Percentiles rank a stretch among this genome's conserved stretches.
Evolutionary conservation across 2,797 vertebrate genomes (phyloP).

Genomic region (Aldrovandia affinis): DNA sequence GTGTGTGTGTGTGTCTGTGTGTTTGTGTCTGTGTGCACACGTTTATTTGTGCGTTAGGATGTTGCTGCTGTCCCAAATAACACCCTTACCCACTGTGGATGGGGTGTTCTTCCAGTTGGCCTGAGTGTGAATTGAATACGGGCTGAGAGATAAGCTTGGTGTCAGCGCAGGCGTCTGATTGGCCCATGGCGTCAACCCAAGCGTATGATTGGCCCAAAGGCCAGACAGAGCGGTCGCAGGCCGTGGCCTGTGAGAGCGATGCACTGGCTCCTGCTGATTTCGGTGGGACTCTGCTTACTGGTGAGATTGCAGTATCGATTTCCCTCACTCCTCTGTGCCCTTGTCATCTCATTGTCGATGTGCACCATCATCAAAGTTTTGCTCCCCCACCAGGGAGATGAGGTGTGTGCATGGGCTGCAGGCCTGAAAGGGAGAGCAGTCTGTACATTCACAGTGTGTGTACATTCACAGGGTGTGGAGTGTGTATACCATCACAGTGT

Average conservation of each 20-base stretch:
- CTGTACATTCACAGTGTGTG: not conserved
- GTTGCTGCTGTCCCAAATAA: not conserved
- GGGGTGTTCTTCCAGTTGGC: not conserved
- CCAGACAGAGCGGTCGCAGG: not conserved
- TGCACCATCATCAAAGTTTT: not conserved
- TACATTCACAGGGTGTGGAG: too few relatives aligned
- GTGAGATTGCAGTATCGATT: slow-evolving; percentile 6
- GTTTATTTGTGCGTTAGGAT: not conserved
- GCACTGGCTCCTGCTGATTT: not conserved
- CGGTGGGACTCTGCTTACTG: not conserved
- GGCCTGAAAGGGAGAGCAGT: not conserved
- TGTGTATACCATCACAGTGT: too few relatives aligned
- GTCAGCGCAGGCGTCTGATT: not conserved
- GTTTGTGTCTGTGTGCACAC: not conserved
- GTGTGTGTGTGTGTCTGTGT: not conserved
- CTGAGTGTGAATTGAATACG: not conserved
- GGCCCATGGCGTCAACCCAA: not conserved
- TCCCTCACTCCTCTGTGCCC: not conserved
- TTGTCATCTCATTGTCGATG: slow-evolving; percentile 2
- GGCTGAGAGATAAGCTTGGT: not conserved
- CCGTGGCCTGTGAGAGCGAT: not conserved
- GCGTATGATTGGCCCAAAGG: not conserved
- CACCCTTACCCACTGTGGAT: not conserved
- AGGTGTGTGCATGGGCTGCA: not conserved
- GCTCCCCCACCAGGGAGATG: not conserved